Evolutionary conservation across 2,113 vertebrate genomes (phyloP), one percentile per base, ranked within the genome.

Genomic region (Nesogale talazaci): DNA sequence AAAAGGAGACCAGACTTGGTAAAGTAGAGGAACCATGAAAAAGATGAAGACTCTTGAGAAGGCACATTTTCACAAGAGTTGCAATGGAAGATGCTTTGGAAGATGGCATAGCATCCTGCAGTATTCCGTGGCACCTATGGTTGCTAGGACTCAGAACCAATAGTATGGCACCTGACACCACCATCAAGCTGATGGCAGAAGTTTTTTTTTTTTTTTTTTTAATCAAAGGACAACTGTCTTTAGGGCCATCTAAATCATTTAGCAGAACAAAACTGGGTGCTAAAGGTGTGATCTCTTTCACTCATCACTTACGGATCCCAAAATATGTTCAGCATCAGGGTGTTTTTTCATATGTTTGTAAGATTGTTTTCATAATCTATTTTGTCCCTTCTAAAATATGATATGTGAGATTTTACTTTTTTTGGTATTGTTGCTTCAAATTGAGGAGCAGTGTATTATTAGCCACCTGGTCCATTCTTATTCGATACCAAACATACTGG

Each of bases 391-490:
- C 86, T 67, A 14, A 27, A 23, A 82, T 77, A 78, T 3, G n/a
- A 63, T 38, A 46, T 4, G 56, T 9, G 31, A 31, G 15, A 83
- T 5, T 70, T 88, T 80, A 81, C 20, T 80, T 85, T 94, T 95
- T 59, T 80, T 74, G 72, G 23, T 6, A 86, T 79, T 42, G 0
- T 23, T 12, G 85, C 87, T 83, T 90, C 38, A 74, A 83, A 70
- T 69, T 89, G 89, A 79, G 34, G 40, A 83, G 31, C 36, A 82
- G 46, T 87, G 3, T 69, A 34, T 84, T 80, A 82, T 92, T 22
- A 89, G 84, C 31, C 80, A 91, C 42, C n/a, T 81, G 56, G 67
- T 70, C 52, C 27, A 34, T 57, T 75, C 38, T 22, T 57, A 74
- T 59, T 67, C 67, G 34, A 90, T 29, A 67, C 2, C 31, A 89